Base-by-base conservation (phyloP, 1,140 invertebrate genomes). In the Drosophila aff. region DNA sequence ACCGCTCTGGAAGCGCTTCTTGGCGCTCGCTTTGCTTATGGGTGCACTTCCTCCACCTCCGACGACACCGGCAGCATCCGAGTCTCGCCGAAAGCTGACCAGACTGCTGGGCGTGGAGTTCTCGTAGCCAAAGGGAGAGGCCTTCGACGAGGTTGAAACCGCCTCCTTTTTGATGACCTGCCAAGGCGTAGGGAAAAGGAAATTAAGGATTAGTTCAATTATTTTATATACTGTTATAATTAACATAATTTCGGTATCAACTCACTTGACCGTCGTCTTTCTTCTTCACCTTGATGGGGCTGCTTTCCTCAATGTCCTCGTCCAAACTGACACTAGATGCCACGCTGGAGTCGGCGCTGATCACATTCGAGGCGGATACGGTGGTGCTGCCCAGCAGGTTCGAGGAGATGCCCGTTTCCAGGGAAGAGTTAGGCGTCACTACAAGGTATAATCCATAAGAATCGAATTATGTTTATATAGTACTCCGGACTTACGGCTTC, bases 271-370 rank as follows among this genome's bases (percentile, higher is more conserved):
- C 73, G 0, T 92, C 91, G 31, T 93, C 92, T 82, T 92, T 93
- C 77, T 93, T 93, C 75, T 93, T 93, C 1, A 90, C 89, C 41
- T 93, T 93, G 16, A 90, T 87, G 43, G 92, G 92, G 63, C 82
- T 86, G 60, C 84, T 87, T 18, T 93, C 92, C 44, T 93, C 92
- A 2, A 89, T 47, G 33, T 93, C 92, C 62, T 93, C 92, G 57
- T 93, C 92, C 33, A 92, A 66, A 46, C 92, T 93, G 11, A 92
- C 89, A 69, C 92, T 93, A 33, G 92, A 93, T 52, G 92, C 92
- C 21, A 93, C 92, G 47, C 92, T 93, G 28, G 92, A 93, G 61
- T 93, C 92, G 64, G 92, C 92, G 53, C 92, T 93, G 58, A 93
- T 92, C 62, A 93, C 82, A 71, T 91, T 93, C 31, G 92, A 92